Evolutionary conservation across 2,113 vertebrate genomes (phyloP).

Genomic region (Grammomys surdaster): DNA sequence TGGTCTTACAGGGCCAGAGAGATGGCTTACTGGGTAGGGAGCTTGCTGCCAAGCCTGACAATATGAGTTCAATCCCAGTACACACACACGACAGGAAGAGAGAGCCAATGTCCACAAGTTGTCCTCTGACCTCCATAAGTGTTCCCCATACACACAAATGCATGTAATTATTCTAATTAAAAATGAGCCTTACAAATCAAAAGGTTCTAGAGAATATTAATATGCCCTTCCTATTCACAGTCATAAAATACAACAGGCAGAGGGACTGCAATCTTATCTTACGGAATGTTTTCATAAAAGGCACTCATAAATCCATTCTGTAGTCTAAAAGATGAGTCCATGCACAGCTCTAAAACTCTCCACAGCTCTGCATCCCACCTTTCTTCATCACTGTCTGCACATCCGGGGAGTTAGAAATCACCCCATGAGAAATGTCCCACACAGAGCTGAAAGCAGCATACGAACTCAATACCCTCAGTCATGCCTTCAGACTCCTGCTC

Average conservation of each 20-base stretch:
- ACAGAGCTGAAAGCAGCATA: slow-evolving; percentile 57
- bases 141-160: not conserved
- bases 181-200: slow-evolving; percentile 56
- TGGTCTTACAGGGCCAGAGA: not conserved
- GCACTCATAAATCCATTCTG: slow-evolving; percentile 42
- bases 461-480: slow-evolving; percentile 28
- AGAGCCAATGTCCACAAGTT: not conserved
- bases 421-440: slow-evolving; percentile 52
- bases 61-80: not conserved
- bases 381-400: slow-evolving; percentile 54
- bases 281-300: not conserved
- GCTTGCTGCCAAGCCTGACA: not conserved
- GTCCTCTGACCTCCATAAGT: not conserved
- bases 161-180: not conserved
- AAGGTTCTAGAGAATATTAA: slow-evolving; percentile 56
- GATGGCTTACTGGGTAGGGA: not conserved
- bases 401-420: not conserved
- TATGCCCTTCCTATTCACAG: slow-evolving; percentile 58
- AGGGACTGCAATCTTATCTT: not conserved
- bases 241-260: not conserved
- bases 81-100: too few species aligned
- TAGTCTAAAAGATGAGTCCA: slow-evolving; percentile 28
- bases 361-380: not conserved
- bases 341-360: slow-evolving; percentile 32
- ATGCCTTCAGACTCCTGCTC: slow-evolving; percentile 50